These are phyloP conservation scores for Apocheima hispidaria DNA, from an alignment of 2,888 invertebrate species.

Conservation along the genomic window DNA sequence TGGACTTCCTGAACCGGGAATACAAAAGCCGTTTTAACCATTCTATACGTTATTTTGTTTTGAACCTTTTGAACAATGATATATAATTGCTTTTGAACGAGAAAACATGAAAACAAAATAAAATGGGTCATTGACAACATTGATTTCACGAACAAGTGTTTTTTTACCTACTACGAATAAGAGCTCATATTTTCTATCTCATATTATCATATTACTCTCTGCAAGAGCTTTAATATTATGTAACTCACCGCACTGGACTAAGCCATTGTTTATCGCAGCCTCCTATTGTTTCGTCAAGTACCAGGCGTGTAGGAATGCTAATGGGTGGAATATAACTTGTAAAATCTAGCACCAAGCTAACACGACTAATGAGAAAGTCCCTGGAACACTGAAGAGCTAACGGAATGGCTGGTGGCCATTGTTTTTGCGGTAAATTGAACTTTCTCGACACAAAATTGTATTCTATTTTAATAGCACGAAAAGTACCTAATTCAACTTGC, in stretches of 20 bases:
- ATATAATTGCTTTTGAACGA: too few relatives aligned
- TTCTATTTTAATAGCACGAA: too few relatives aligned
- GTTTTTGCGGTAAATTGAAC: slow-evolving; percentile 19
- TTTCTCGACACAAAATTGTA: too few relatives aligned
- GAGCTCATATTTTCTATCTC: too few relatives aligned
- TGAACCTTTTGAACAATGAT: too few relatives aligned
- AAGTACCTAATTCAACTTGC: too few relatives aligned
- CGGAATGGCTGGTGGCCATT: slow-evolving; percentile 36
- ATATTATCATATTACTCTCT: too few relatives aligned
- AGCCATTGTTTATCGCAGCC: slow-evolving; percentile 44
- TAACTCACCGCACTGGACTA: slow-evolving; percentile 35
- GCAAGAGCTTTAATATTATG: too few relatives aligned
- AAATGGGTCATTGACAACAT: too few relatives aligned
- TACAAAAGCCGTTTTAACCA: slow-evolving; percentile 1
- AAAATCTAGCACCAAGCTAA: slow-evolving; percentile 48
- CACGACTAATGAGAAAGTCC: slow-evolving; percentile 50
- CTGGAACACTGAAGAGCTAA: slow-evolving; percentile 28
- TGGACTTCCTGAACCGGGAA: slow-evolving; percentile 11
- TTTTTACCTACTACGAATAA: too few relatives aligned
- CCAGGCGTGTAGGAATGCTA: slow-evolving; percentile 55
- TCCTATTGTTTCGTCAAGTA: slow-evolving; percentile 46
- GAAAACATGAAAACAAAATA: too few relatives aligned
- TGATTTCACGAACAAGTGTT: too few relatives aligned
- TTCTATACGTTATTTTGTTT: not conserved
- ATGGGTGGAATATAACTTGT: slow-evolving; percentile 50